phyloP scores from a whole-genome alignment of 2,888 invertebrate genomes.

The Neoscelio sp. region DNA sequence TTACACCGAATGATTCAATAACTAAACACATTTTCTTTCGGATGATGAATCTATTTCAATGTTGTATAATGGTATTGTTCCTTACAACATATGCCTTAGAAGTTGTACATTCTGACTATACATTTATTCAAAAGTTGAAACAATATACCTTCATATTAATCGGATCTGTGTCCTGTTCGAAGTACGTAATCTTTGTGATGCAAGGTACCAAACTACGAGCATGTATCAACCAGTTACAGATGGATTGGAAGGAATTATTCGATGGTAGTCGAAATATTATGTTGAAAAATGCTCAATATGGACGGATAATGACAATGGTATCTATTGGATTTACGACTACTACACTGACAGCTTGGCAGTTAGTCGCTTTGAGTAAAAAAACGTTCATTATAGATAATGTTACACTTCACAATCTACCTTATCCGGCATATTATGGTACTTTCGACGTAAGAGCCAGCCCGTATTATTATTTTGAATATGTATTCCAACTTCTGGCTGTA shows the following conservation, averaged over 20 bases:
- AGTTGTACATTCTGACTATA: background rate
- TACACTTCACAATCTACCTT: background rate
- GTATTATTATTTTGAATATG: slow-evolving; percentile 1
- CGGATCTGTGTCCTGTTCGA: too few species aligned
- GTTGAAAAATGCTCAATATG: background rate
- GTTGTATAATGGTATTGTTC: background rate
- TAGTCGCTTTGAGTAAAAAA: background rate
- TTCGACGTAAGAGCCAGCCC: background rate
- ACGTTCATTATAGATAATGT: background rate
- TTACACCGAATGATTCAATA: background rate
- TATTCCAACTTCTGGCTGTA: background rate
- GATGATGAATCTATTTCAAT: background rate
- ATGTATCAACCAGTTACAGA: too few species aligned
- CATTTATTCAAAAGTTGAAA: background rate
- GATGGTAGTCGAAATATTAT: too few species aligned
- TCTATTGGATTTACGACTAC: background rate
- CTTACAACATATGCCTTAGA: background rate
- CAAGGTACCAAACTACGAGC: too few species aligned
- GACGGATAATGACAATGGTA: background rate
- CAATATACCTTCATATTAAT: background rate
- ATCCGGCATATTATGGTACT: background rate
- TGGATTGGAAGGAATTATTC: too few species aligned
- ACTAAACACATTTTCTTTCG: background rate
- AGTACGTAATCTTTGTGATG: too few species aligned
- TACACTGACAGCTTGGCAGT: background rate